Evolutionary conservation across 2,888 invertebrate species (phyloP), one percentile per base, ranked within the genome.

Genomic region (Cosmopolites sordidus): DNA sequence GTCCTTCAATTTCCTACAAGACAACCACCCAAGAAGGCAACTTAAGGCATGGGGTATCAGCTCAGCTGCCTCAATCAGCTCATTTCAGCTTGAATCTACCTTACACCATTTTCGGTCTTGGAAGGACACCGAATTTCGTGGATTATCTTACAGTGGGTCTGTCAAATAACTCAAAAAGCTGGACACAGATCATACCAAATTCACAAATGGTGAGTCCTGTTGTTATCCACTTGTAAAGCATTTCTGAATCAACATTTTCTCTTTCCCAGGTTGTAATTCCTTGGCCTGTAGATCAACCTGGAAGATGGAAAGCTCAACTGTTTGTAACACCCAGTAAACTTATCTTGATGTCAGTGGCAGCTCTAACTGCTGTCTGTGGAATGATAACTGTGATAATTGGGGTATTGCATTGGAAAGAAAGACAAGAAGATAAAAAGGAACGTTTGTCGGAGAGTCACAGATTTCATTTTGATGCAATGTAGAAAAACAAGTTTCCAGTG

Each of bases 91-190:
- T 99, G n/a, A 93, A 95, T 72, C 76, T 97, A 50, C 98, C 99
- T 0, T 99, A 93, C 72, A 89, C 89, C 0, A 88, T 95, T 60
- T 98, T 99, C 75, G 99, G 99, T 1, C 78, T 99, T n/a, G 99
- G 98, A 1, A 83, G 95, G 54, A 95, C 95, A 30, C 97, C 98
- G 1, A 99, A 99, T 76, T 99, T 98, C 76, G 91, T 99, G 0
- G 97, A 98, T 68, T 83, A 82, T 9, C 76, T 98, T 29, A 84
- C 83, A 49, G 91, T 95, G 1, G 91, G 92, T 6, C 74, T 89
- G 43, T 83, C 82, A n/a, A 81, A 82, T 51, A 79, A 79, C 65
- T 83, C 79, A 0, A 83, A 83, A 60, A 83, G 83, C 52, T 96
- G 92, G 90, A 85, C 87, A 0, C 93, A 93, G 72, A 86, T 96